These are phyloP conservation scores for Microtus pennsylvanicus DNA, from an alignment of 2,113 vertebrate species.

Conservation along the genomic window DNA sequence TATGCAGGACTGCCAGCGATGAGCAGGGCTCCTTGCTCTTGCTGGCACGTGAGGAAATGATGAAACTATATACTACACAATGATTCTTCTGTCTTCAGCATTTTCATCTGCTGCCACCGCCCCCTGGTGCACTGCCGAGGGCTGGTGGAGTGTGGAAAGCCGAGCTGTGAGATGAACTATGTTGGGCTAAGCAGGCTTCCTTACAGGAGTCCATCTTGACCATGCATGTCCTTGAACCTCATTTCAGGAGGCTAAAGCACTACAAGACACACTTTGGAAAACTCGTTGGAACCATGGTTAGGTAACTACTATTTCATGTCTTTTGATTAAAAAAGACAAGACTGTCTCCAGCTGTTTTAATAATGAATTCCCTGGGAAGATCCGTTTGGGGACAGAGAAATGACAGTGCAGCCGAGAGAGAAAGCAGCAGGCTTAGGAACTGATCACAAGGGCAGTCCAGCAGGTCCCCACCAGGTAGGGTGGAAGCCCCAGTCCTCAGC, in stretches of 20 bases:
- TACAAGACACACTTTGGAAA: not conserved
- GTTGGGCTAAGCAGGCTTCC: not conserved
- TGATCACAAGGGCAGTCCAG: not conserved
- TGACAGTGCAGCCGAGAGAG: not conserved
- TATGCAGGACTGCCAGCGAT: not conserved
- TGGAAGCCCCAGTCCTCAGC: not conserved
- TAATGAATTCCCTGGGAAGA: not conserved
- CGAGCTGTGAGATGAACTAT: not conserved
- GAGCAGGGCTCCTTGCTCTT: not conserved
- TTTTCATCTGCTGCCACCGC: no score
- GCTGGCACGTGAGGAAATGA: not conserved
- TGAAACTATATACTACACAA: not conserved
- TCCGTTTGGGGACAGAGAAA: not conserved
- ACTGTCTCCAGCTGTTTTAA: constrained; percentile 15
- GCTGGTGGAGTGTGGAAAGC: not conserved
- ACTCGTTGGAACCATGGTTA: constrained; percentile 32
- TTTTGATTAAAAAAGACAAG: constrained; percentile 5
- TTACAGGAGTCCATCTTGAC: not conserved
- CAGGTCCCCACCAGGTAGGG: not conserved
- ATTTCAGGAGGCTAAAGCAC: not conserved
- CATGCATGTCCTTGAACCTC: not conserved
- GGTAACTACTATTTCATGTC: not conserved
- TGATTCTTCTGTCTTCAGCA: not conserved
- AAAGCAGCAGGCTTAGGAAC: not conserved
- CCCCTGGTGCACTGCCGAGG: not conserved